Evolutionary conservation across 2,888 invertebrate species (phyloP).

Genomic region (Nemotelus pantherinus): DNA sequence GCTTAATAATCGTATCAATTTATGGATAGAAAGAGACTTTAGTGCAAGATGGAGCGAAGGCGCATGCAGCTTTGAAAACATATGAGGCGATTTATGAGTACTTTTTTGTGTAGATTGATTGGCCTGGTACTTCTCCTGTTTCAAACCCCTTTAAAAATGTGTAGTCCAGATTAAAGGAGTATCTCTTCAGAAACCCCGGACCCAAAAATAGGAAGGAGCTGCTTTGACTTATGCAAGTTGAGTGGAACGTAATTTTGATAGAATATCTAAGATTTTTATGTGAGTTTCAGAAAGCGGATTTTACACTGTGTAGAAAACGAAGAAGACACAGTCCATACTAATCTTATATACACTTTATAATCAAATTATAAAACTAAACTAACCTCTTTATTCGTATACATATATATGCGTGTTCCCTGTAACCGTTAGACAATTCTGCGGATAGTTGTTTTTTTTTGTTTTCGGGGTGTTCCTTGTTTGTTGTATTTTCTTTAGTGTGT

Average conservation of each 20-base stretch:
- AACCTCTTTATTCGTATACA: no score
- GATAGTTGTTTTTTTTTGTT: no score
- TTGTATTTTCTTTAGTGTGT: no score
- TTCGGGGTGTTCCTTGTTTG: no score
- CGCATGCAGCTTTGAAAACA: conserved; percentile 5
- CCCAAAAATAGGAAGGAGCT: background rate
- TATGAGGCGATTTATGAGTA: conserved; percentile 3
- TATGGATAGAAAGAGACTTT: background rate
- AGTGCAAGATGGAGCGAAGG: background rate
- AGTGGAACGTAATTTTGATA: background rate
- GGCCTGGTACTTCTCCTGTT: background rate
- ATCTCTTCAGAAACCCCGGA: background rate
- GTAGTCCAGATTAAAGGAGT: background rate
- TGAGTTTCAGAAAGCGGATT: background rate
- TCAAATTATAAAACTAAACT: no score
- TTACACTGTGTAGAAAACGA: conserved; percentile 2
- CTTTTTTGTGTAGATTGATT: background rate
- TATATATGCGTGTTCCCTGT: no score
- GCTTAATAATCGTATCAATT: conserved; percentile 7
- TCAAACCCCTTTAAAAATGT: background rate
- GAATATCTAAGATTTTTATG: background rate
- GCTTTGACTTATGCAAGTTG: background rate
- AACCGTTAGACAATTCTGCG: no score
- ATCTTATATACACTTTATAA: no score
- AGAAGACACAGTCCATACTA: background rate